A percentile compares a stretch with the other conserved stretches of the same genome.
phyloP scores from a whole-genome alignment of 2,797 vertebrate species.

The Zonotrichia albicollis region DNA sequence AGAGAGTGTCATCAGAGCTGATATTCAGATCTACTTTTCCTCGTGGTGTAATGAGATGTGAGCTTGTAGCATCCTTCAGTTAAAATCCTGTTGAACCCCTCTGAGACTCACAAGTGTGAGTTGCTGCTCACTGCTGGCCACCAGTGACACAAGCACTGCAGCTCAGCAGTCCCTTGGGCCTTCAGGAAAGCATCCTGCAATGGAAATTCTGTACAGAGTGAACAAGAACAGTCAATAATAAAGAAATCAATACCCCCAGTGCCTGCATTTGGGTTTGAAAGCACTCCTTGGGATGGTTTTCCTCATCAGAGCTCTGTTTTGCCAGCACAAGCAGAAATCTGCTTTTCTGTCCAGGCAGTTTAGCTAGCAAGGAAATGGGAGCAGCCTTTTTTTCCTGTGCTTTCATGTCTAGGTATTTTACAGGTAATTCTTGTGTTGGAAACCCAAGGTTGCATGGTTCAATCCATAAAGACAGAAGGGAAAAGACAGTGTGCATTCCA shows the following conservation, averaged over 20 bases:
- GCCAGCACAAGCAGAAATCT: not conserved
- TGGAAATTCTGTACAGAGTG: not conserved
- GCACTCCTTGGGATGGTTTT: not conserved
- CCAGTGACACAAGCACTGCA: not conserved
- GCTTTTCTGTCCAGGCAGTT: not conserved
- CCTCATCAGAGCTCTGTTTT: not conserved
- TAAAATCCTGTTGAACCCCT: not conserved
- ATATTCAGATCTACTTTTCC: not conserved
- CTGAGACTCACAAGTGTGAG: not conserved
- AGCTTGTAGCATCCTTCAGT: not conserved
- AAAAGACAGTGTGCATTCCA: not conserved
- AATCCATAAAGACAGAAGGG: not conserved
- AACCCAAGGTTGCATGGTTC: not conserved
- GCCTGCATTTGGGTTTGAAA: not conserved
- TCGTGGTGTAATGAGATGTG: not conserved
- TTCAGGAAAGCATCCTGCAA: not conserved
- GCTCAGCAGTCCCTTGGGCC: not conserved
- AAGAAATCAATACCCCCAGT: not conserved
- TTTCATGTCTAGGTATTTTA: not conserved
- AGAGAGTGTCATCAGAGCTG: not conserved
- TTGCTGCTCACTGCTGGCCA: not conserved
- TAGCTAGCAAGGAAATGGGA: not conserved
- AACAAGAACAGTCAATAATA: not conserved
- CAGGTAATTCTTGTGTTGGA: not conserved
- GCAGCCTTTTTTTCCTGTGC: not conserved